Conservation (phyloP, 2,888 invertebrate species). For the Euzetes globulus region DNA sequence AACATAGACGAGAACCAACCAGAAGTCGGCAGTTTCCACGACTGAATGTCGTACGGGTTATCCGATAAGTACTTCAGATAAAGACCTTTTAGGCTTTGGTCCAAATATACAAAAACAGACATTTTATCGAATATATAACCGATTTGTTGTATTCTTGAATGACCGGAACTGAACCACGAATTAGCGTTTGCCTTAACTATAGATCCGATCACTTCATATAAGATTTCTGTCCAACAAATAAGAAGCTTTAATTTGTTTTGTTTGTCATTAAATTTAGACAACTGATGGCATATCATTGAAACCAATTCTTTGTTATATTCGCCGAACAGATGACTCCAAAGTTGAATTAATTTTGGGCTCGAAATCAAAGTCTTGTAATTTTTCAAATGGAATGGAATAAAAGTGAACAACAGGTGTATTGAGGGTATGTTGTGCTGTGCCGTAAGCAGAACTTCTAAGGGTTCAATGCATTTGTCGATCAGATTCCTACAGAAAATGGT, state of each 20-base stretch:
- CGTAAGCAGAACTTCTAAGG: conserved; percentile 13
- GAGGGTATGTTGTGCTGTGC: conserved; percentile 29
- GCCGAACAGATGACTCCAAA: conserved; percentile 22
- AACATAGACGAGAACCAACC: conserved; percentile 26
- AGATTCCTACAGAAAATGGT: neutral
- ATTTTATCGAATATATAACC: conserved; percentile 31
- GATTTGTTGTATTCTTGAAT: conserved; percentile 30
- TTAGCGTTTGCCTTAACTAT: conserved; percentile 15
- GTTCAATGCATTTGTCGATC: conserved; percentile 21
- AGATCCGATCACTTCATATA: conserved; percentile 26
- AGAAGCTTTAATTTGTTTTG: conserved; percentile 21
- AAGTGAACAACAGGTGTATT: conserved; percentile 26
- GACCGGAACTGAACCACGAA: conserved; percentile 33
- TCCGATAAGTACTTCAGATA: conserved; percentile 19
- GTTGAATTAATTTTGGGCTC: conserved; percentile 23
- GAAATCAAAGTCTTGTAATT: neutral
- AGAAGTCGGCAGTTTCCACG: conserved; percentile 12
- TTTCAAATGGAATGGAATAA: conserved; percentile 31
- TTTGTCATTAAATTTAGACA: neutral
- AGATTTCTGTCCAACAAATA: conserved; percentile 31
- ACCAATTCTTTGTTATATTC: conserved; percentile 9
- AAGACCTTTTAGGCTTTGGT: conserved; percentile 1
- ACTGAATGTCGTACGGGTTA: conserved; percentile 24
- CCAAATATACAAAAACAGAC: conserved; percentile 14
- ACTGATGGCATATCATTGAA: conserved; percentile 8